Base-by-base conservation (phyloP, 2,888 invertebrate species). In the Rotaria socialis region DNA sequence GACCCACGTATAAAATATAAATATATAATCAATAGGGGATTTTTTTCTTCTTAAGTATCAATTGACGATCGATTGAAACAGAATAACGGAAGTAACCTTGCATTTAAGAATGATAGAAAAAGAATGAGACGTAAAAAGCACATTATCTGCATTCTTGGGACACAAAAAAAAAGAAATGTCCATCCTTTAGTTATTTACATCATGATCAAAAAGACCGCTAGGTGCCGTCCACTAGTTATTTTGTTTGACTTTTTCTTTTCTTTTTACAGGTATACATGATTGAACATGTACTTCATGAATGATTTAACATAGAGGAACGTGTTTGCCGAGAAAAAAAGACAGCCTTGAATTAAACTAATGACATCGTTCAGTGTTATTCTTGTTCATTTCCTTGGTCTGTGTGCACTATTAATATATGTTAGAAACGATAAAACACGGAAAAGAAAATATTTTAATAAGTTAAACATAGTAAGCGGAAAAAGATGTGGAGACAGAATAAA, bases 1-100 rank as follows among this genome's bases (percentile, higher is more conserved):
- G 35, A 67, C 27, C 35, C 19, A 1, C 52, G 2, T 14, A 67
- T 67, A 67, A 35, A 35, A 67, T 67, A 35, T 67, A 35, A 35
- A 67, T 67, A 35, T 67, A 35, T 67, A 67, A 67, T 67, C 67
- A 67, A 27, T 67, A 16, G 67, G 35, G 27, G 67, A 67, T 67
- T 67, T 67, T 27, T 52, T 67, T 67, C 67, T 67, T 27, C 6
- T 67, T 67, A 67, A 67, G 35, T 11, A 67, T 7, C 22, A 22
- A 55, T 55, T 55, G 55, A 55, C 55, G 22, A 55, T 67, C 35
- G 19, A 27, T 67, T 6, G 35, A 0, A 41, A 67, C 35, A 67
- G 35, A 67, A 27, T 19, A 67, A 67, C 27, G 67, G 67, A 67
- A 35, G 16, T 67, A 67, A 67, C 67, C 67, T 67, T 67, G 67